Evolutionary conservation across 2,797 vertebrate species (phyloP).

Genomic region (Prunella strophiata): DNA sequence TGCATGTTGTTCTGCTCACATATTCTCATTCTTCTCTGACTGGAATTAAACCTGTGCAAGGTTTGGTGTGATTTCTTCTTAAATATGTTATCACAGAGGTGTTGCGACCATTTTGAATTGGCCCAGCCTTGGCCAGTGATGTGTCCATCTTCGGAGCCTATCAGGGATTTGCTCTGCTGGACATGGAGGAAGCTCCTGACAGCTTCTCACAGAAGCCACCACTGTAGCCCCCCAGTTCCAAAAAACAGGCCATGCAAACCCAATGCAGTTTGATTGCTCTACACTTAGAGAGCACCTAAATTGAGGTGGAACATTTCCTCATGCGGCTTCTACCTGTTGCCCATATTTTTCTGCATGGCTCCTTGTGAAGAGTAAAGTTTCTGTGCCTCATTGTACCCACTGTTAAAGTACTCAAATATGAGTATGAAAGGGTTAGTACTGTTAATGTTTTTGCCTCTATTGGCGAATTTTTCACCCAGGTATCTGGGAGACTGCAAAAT

Average conservation of each 20-base stretch:
- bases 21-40: not conserved
- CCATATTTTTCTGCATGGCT: not conserved
- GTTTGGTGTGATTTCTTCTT: not conserved
- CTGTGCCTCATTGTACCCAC: not conserved
- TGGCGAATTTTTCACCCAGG: not conserved
- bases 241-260: not conserved
- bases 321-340: not conserved
- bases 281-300: not conserved
- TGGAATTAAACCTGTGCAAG: not conserved
- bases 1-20: not conserved
- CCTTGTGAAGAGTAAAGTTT: not conserved
- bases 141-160: fast-evolving
- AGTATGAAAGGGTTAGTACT: not conserved
- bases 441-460: not conserved
- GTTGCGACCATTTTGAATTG: fast-evolving
- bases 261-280: not conserved
- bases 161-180: not conserved
- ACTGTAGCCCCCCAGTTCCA: not conserved
- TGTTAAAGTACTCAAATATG: not conserved
- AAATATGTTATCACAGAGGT: not conserved
- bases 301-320: not conserved
- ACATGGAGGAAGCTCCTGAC: not conserved
- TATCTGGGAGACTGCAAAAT: not conserved
- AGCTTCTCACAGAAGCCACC: not conserved
- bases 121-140: fast-evolving